Base-by-base conservation (phyloP, 1,140 invertebrate genomes). In the Andrena cerasifolii region DNA sequence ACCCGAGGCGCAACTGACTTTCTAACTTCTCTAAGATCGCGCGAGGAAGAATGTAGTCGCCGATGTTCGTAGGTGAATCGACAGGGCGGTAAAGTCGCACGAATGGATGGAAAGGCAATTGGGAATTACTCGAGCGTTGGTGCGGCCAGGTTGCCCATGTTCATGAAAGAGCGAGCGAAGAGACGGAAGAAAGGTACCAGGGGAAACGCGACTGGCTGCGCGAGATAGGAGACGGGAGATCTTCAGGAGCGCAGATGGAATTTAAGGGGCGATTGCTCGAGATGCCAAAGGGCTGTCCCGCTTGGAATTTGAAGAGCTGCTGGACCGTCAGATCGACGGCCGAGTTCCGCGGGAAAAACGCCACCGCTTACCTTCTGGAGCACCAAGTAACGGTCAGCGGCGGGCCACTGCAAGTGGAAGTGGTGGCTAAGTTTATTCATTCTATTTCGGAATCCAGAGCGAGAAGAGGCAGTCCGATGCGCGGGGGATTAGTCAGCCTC, bases 341-440 rank as follows among this genome's bases (percentile, higher is more conserved):
- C 24, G 47, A 67, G 26, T 74, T 47, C 31, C 59, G 43, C 21
- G 62, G 79, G 2, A 43, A 40, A 10, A 40, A 76, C 21, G 40
- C 36, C 16, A 49, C 77, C n/a, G 63, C 67, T 28, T 89, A 83
- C 43, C 51, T 89, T 45, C 76, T 90, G 63, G 89, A 89, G 33
- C 89, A 89, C 66, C 85, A 90, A 51, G 85, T 89, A 18, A 80
- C 82, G 10, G 78, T 90, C 14, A 84, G 80, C 16, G 84, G 84
- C 8, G 83, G 79, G 2, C 59, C 75, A 1, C 75, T 79, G 49
- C 79, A 76, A 49, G 66, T 89, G 16, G 87, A 89, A 70, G 56
- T 90, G 2, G 77, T 87, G 14, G 89, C 85, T 16, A 85, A 76
- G 67, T 90, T 90, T 53, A 68, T 87, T 21, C 88, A 90, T 53